Conservation (phyloP, 2,113 vertebrate genomes). For the Petrocephalus microphthalmus region DNA sequence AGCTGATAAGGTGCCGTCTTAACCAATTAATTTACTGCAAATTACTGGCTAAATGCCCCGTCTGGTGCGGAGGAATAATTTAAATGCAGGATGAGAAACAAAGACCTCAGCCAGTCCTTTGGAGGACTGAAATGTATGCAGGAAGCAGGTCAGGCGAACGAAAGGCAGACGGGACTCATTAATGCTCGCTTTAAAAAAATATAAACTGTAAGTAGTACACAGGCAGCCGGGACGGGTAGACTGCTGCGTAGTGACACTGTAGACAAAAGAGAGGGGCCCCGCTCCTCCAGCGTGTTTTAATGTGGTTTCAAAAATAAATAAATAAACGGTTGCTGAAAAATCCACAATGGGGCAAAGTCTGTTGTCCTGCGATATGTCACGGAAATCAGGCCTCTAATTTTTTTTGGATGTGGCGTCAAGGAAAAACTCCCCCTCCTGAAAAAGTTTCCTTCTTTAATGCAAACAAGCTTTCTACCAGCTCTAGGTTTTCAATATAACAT, state of each 20-base stretch:
- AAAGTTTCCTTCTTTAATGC: constrained; percentile 7
- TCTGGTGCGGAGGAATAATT: neutral
- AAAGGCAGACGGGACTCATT: neutral
- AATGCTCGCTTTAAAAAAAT: neutral
- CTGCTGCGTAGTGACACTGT: neutral
- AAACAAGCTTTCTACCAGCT: neutral
- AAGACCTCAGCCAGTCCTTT: neutral
- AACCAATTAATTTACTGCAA: neutral
- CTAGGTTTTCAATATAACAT: neutral
- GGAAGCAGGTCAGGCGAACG: neutral
- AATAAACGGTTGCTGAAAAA: neutral
- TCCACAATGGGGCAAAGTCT: neutral
- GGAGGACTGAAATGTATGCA: neutral
- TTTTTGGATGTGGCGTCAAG: neutral
- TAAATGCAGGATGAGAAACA: neutral
- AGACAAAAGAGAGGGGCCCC: neutral
- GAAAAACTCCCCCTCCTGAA: neutral
- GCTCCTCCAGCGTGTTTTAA: neutral
- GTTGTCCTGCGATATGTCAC: neutral
- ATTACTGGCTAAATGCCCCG: neutral
- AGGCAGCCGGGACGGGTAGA: neutral
- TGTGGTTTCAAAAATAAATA: neutral
- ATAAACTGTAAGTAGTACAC: neutral
- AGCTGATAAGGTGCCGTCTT: neutral
- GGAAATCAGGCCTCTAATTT: neutral